Conservation (phyloP, 2,797 vertebrate species). For the Eurystomus glaucurus region DNA sequence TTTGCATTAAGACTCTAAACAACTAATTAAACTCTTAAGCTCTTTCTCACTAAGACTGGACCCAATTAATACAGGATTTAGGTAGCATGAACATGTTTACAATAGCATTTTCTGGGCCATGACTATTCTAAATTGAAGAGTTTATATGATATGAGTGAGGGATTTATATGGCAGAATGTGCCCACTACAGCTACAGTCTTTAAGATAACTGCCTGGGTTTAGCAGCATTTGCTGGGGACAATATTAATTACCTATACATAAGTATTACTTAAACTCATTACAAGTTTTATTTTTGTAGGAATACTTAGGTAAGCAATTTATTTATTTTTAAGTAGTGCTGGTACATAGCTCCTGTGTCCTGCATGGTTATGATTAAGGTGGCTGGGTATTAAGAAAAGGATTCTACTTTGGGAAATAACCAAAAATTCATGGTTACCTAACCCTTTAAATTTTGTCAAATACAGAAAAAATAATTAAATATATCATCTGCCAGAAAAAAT, state of each 20-base stretch:
- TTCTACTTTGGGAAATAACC: background rate
- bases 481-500: background rate
- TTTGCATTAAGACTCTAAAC: background rate
- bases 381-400: background rate
- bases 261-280: background rate
- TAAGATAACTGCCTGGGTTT: background rate
- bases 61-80: background rate
- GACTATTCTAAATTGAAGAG: background rate
- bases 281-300: background rate
- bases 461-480: slow-evolving; percentile 22
- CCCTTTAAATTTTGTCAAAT: background rate
- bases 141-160: background rate
- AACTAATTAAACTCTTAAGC: background rate
- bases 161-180: background rate
- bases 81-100: background rate
- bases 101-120: background rate
- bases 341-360: background rate
- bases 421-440: background rate
- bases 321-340: background rate
- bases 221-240: background rate
- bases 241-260: background rate
- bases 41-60: background rate
- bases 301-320: background rate
- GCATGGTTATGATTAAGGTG: background rate
- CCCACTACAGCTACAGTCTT: background rate